Evolutionary conservation across 2,797 vertebrate species (phyloP), one percentile per base, ranked within the genome.

Genomic region (Parauchenoglanis ngamensis): DNA sequence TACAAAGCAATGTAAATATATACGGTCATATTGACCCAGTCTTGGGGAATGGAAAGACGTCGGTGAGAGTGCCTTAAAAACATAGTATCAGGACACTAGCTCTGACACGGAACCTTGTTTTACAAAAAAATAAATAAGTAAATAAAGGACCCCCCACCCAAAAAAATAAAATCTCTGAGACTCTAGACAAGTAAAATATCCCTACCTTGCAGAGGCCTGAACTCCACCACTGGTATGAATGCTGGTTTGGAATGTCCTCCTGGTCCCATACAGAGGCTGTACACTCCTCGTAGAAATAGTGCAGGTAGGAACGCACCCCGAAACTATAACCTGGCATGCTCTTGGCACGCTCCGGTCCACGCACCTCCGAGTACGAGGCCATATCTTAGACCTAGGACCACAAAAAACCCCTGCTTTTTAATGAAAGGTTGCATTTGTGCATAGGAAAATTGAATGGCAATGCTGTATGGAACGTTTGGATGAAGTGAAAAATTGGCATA

Each of bases 271-370:
- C 94, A 2, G 98, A 97, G 92, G 97, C 96, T 0, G 98, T 97
- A 91, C 98, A 99, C 92, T 98, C 98, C 92, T 99, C 97, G n/a
- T 99, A 99, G 92, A 99, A 99, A 93, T 99, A 97, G 90, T 99
- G 98, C 92, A 99, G 96, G 92, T 99, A 99, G 85, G 98, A 99
- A 8, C 97, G 98, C 88, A 99, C 98, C 82, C 98, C 98, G 0
- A 98, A 99, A 92, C 96, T 92, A 4, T 95, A 95, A 83, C 96
- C 96, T 0, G 93, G 81, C 68, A 93, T 83, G 31, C 92, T 90
- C 89, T 94, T 95, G 0, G 19, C 31, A 0, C 94, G 94, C 89
- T 89, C 94, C 85, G 96, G 93, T 68, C 94, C 93, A 52, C 96
- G 96, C 92, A 95, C 91, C 89, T 97, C 97, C 67, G 96, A 94